Evolutionary conservation across 2,113 vertebrate species (phyloP).

Genomic region (Dipodomys merriami): DNA sequence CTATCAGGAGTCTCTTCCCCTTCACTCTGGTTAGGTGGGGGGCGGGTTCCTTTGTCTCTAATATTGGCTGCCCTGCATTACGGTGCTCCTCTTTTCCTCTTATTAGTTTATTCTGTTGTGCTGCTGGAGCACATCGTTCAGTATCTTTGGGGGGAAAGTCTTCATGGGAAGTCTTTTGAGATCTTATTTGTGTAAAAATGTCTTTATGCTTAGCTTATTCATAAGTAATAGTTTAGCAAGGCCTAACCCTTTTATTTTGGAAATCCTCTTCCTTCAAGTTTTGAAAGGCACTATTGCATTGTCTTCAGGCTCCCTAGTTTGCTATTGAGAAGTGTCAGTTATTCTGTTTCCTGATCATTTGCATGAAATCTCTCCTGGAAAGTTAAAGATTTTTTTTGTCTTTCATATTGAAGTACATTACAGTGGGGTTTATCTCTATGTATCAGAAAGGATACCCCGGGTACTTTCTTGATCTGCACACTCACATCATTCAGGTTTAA

Average conservation of each 20-base stretch:
- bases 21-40: background rate
- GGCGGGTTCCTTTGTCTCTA: background rate
- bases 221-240: background rate
- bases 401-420: background rate
- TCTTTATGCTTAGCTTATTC: background rate
- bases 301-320: background rate
- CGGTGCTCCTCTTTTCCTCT: background rate
- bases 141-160: background rate
- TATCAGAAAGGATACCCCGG: background rate
- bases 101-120: background rate
- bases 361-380: background rate
- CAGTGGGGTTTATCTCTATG: background rate
- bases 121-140: background rate
- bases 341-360: background rate
- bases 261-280: conserved; percentile 13
- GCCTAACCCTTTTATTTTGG: background rate
- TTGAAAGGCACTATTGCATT: background rate
- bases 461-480: background rate
- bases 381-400: background rate
- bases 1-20: background rate
- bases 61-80: background rate
- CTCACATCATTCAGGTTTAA: background rate
- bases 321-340: background rate
- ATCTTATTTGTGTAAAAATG: background rate
- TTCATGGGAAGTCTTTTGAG: background rate